Percentiles rank a stretch among this genome's conserved stretches.
These are phyloP conservation scores for Frankliniella fusca DNA, from an alignment of 2,888 invertebrate species.

Conservation along the genomic window DNA sequence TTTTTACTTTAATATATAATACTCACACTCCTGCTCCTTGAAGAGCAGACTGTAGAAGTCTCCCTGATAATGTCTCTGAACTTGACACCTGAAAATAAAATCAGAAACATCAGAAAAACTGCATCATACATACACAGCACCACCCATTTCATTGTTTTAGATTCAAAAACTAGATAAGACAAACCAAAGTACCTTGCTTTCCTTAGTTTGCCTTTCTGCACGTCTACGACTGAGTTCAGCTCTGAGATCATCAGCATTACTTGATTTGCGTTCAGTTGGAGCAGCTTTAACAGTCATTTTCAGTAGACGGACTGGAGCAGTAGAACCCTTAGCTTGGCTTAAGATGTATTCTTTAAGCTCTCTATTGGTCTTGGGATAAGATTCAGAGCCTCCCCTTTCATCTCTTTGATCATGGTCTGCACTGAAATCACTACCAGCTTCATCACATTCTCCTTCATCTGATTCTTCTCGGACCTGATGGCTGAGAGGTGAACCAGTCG, in stretches of 20 bases:
- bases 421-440: neutral
- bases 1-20: neutral
- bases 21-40: constrained; percentile 46
- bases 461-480: neutral
- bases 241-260: constrained; percentile 50
- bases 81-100: neutral
- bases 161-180: neutral
- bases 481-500: neutral
- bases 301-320: neutral
- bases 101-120: too few relatives aligned
- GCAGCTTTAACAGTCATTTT: neutral
- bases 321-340: neutral
- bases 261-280: neutral
- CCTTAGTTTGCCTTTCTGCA: constrained; percentile 51
- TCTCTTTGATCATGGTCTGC: neutral
- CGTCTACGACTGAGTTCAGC: constrained; percentile 54
- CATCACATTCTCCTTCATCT: neutral
- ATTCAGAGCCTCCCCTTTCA: neutral
- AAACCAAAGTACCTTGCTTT: constrained; percentile 45
- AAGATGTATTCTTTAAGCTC: neutral
- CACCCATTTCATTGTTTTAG: neutral
- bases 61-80: constrained; percentile 43
- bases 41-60: constrained; percentile 53
- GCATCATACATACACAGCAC: neutral
- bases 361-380: neutral